A percentile compares a stretch with the other conserved stretches of the same genome.
Conservation (phyloP, 2,113 vertebrate genomes). For the Neopipo cinnamomea region DNA sequence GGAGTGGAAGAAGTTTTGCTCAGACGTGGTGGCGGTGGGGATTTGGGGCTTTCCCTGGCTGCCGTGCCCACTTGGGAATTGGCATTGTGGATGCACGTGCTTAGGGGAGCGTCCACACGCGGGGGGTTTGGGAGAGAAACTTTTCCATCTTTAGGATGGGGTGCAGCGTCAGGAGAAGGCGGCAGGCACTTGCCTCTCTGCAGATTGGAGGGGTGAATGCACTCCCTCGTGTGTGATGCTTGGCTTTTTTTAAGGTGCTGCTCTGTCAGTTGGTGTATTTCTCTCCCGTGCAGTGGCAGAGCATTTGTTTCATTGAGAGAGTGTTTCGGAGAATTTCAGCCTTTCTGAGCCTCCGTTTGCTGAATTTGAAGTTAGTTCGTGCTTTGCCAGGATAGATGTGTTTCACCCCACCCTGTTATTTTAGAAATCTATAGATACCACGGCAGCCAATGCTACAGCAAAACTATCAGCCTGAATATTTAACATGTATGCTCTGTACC, state of each 20-base stretch:
- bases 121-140: background rate
- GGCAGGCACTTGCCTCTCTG: background rate
- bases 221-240: background rate
- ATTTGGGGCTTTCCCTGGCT: background rate
- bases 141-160: rapidly evolving
- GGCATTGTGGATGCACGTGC: background rate
- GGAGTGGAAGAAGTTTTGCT: constrained; percentile 1
- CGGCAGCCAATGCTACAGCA: background rate
- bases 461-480: background rate
- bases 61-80: background rate
- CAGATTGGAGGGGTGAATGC: background rate
- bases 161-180: background rate
- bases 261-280: background rate
- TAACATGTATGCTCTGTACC: background rate
- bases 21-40: background rate
- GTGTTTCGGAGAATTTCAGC: background rate
- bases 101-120: rapidly evolving
- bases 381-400: background rate
- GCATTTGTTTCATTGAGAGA: background rate
- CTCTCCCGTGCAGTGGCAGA: background rate
- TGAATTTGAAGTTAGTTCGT: constrained; percentile 35
- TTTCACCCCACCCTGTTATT: background rate
- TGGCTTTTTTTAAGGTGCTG: background rate
- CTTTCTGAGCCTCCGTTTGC: background rate
- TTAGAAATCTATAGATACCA: background rate